These are phyloP conservation scores for Mythimna albipuncta DNA, from an alignment of 2,888 invertebrate genomes.

Conservation along the genomic window DNA sequence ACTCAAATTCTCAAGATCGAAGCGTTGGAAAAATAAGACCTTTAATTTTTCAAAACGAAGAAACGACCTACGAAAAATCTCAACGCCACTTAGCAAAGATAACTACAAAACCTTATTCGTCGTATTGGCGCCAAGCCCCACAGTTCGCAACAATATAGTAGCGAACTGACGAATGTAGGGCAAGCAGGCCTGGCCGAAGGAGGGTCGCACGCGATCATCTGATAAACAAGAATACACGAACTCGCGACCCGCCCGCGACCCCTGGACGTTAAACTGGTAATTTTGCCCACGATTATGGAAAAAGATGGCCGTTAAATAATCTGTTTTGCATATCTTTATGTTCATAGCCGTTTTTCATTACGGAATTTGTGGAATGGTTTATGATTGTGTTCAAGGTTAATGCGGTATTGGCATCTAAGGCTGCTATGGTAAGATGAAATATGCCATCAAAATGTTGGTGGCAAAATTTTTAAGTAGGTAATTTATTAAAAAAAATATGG, in stretches of 20 bases:
- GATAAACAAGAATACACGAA: slow-evolving; percentile 53
- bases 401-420: not conserved
- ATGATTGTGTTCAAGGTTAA: slow-evolving; percentile 28
- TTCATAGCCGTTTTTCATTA: slow-evolving; percentile 43
- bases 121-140: slow-evolving; percentile 42
- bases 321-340: slow-evolving; percentile 49
- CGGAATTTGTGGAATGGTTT: slow-evolving; percentile 26
- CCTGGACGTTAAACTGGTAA: slow-evolving; percentile 38
- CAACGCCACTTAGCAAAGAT: not conserved
- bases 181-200: slow-evolving; percentile 47
- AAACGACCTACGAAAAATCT: not conserved
- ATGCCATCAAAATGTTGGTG: not conserved
- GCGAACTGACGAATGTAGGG: slow-evolving; percentile 51
- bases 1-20: no score
- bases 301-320: slow-evolving; percentile 50
- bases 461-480: no score
- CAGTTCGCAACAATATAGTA: slow-evolving; percentile 34
- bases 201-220: slow-evolving; percentile 57
- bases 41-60: not conserved
- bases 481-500: no score
- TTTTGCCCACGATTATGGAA: slow-evolving; percentile 43
- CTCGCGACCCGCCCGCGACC: slow-evolving; percentile 43
- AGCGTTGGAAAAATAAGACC: no score
- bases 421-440: not conserved
- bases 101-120: slow-evolving; percentile 6